Conservation (phyloP, 2,888 invertebrate species). For the Coremacera marginata region DNA sequence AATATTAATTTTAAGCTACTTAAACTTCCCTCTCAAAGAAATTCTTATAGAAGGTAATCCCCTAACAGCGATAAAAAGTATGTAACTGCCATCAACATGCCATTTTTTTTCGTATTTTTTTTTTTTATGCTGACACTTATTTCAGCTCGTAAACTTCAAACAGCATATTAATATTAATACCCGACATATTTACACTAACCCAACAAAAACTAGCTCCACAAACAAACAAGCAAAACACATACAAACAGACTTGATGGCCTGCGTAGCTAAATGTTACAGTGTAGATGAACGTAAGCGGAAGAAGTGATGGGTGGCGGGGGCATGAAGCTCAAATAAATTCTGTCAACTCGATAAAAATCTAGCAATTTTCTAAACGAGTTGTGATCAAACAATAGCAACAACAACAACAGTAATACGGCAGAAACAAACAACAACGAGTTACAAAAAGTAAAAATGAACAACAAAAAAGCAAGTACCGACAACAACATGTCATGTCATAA, state of each 20-base stretch:
- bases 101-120: neutral
- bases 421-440: slow-evolving; percentile 4
- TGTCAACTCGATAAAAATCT: slow-evolving; percentile 34
- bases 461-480: slow-evolving; percentile 17
- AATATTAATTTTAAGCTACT: slow-evolving; percentile 8
- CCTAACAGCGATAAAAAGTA: neutral
- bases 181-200: neutral
- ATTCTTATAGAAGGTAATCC: neutral
- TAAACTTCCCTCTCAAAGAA: neutral
- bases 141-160: slow-evolving; percentile 34
- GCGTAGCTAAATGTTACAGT: neutral
- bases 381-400: slow-evolving; percentile 32
- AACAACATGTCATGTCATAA: slow-evolving; percentile 31
- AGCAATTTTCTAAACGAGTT: slow-evolving; percentile 44
- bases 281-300: neutral
- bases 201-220: neutral
- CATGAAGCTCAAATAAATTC: slow-evolving; percentile 21
- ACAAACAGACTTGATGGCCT: neutral
- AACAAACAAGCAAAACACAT: neutral
- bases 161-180: slow-evolving; percentile 33
- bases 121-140: slow-evolving; percentile 22
- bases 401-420: slow-evolving; percentile 17
- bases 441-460: neutral
- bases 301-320: neutral
- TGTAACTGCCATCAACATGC: neutral